Conservation (phyloP, 2,888 invertebrate species). For the Lepidocyrtinus sp. region DNA sequence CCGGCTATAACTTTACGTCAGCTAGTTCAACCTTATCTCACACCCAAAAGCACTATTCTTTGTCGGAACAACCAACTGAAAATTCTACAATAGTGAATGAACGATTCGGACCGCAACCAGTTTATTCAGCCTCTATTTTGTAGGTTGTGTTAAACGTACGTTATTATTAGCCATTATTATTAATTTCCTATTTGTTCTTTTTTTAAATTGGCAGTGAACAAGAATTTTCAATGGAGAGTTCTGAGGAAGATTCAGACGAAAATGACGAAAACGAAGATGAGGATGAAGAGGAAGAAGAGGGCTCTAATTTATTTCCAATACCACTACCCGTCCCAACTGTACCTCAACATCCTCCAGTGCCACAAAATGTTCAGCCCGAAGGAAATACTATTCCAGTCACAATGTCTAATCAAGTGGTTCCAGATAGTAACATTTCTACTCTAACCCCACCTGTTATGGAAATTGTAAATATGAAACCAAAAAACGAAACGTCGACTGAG, state of each 20-base stretch:
- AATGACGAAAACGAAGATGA: conserved; percentile 36
- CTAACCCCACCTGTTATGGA: conserved; percentile 19
- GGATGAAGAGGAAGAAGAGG: conserved; percentile 26
- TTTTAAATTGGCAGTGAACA: not conserved
- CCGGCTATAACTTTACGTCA: not conserved
- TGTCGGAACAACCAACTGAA: not conserved
- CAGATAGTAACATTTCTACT: no score
- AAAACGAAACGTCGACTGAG: not conserved
- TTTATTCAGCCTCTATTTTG: not conserved
- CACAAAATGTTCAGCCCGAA: no score
- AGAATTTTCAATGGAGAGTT: conserved; percentile 17
- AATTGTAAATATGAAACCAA: no score
- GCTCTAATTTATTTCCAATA: no score
- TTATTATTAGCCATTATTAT: no score
- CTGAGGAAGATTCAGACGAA: conserved; percentile 42
- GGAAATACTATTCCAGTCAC: not conserved
- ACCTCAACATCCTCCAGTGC: no score
- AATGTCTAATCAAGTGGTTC: no score
- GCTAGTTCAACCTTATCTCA: not conserved
- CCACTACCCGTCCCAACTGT: no score
- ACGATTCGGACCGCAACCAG: not conserved
- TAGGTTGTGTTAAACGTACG: not conserved
- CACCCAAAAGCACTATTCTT: not conserved
- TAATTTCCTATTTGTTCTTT: not conserved
- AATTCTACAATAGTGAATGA: not conserved